Evolutionary conservation across 2,113 vertebrate genomes (phyloP).

Genomic region (Plecotus auritus): DNA sequence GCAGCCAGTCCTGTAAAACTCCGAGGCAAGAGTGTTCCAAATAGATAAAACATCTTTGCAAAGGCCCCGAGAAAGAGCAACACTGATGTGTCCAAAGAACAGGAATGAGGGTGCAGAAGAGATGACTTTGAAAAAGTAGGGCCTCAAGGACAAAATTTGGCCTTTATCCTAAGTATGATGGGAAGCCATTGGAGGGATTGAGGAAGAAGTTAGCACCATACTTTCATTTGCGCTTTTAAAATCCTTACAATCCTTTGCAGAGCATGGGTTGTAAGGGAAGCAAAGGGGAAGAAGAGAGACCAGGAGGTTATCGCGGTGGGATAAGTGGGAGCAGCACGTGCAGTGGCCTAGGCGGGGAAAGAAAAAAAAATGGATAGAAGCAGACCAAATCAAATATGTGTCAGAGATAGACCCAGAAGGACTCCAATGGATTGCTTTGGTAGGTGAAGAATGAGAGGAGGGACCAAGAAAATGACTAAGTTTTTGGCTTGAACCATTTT

Average conservation of each 20-base stretch:
- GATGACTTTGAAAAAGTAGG: neutral
- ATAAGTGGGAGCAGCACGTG: neutral
- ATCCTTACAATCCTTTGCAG: neutral
- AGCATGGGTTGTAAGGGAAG: neutral
- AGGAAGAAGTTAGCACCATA: neutral
- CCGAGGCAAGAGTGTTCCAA: neutral
- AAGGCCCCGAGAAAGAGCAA: neutral
- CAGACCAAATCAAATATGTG: neutral
- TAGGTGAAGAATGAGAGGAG: neutral
- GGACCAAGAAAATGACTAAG: neutral
- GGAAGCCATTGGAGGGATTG: neutral
- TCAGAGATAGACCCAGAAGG: neutral
- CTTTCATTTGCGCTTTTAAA: neutral
- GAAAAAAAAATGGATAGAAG: neutral
- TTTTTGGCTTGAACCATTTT: neutral
- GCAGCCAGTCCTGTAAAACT: neutral
- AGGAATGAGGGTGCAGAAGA: neutral
- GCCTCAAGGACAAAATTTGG: neutral
- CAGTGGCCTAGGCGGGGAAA: neutral
- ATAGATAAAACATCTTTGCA: neutral
- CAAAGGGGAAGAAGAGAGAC: neutral
- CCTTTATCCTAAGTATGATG: neutral
- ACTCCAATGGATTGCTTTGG: neutral
- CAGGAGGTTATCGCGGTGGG: neutral
- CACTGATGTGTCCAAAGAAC: neutral